These are phyloP conservation scores for Yponomeuta malinellus DNA, from an alignment of 2,888 invertebrate genomes.

Conservation along the genomic window DNA sequence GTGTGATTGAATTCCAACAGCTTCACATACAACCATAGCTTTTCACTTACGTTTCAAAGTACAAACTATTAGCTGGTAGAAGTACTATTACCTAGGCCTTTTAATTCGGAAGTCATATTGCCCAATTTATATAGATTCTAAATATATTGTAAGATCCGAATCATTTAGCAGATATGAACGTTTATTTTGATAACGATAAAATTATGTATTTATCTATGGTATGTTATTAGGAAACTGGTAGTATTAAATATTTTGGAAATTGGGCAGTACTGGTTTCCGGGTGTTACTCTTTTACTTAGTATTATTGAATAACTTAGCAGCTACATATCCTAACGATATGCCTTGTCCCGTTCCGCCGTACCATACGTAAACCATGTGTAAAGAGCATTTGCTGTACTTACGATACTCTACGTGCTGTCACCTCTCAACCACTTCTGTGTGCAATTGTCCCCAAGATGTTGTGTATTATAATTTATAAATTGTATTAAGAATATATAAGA, in stretches of 20 bases:
- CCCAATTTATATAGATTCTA: conserved; percentile 37
- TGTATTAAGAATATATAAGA: conserved; percentile 47
- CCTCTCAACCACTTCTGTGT: conserved; percentile 56
- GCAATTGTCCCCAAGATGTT: conserved; percentile 59
- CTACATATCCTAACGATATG: not conserved
- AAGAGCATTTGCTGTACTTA: conserved; percentile 50
- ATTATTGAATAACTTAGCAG: not conserved
- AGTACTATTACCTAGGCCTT: not conserved
- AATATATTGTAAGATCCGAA: conserved; percentile 48
- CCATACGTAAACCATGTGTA: conserved; percentile 25
- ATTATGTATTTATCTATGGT: conserved; percentile 53
- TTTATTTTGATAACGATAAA: conserved; percentile 55
- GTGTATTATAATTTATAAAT: conserved; percentile 67
- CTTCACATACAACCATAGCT: conserved; percentile 37
- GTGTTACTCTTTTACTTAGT: conserved; percentile 17
- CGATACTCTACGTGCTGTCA: conserved; percentile 47
- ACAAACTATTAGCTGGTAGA: conserved; percentile 54
- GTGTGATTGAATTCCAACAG: conserved; percentile 59
- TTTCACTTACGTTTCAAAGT: conserved; percentile 66
- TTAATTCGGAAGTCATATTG: not conserved
- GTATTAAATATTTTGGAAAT: conserved; percentile 48
- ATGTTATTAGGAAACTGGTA: conserved; percentile 42
- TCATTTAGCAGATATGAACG: conserved; percentile 59
- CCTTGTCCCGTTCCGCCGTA: not conserved
- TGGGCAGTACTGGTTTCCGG: conserved; percentile 45